These are phyloP conservation scores for Amniataba percoides DNA, from an alignment of 2,797 vertebrate genomes.

Conservation along the genomic window DNA sequence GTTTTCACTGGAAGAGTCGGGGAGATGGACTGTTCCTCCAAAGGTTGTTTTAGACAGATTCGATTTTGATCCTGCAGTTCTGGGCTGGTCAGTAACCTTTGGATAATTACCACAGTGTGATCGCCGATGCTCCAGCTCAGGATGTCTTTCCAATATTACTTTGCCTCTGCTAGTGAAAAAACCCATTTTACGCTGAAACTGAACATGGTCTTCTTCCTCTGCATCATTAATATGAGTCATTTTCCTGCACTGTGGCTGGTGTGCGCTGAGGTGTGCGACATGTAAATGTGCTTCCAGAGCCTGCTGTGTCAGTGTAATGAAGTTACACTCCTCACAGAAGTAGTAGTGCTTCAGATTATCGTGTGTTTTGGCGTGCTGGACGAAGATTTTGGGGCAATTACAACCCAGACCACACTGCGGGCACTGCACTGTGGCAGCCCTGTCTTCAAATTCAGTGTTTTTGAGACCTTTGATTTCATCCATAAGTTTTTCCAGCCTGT, in stretches of 20 bases:
- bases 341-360: slow-evolving; percentile 92
- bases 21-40: slow-evolving; percentile 41
- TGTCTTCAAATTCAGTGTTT: slow-evolving; percentile 88
- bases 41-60: slow-evolving; percentile 49
- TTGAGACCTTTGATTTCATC: slow-evolving; percentile 92
- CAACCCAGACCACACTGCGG: slow-evolving; percentile 90
- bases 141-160: slow-evolving; percentile 87
- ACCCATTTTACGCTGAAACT: slow-evolving; percentile 85
- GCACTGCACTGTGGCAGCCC: slow-evolving; percentile 86
- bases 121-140: slow-evolving; percentile 84
- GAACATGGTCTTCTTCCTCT: slow-evolving; percentile 74
- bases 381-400: slow-evolving; percentile 91
- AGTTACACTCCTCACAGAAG: slow-evolving; percentile 91
- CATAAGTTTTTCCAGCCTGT: slow-evolving; percentile 91
- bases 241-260: slow-evolving; percentile 80
- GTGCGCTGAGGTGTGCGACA: slow-evolving; percentile 81
- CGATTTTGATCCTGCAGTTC: slow-evolving; percentile 36
- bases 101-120: slow-evolving; percentile 48
- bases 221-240: slow-evolving; percentile 74
- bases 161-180: slow-evolving; percentile 86
- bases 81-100: slow-evolving; percentile 36
- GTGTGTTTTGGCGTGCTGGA: slow-evolving; percentile 90
- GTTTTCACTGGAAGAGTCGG: slow-evolving; percentile 82
- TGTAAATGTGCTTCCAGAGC: slow-evolving; percentile 89
- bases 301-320: slow-evolving; percentile 88